Conservation (phyloP, 1,140 invertebrate species). For the Procambarus clarkii region DNA sequence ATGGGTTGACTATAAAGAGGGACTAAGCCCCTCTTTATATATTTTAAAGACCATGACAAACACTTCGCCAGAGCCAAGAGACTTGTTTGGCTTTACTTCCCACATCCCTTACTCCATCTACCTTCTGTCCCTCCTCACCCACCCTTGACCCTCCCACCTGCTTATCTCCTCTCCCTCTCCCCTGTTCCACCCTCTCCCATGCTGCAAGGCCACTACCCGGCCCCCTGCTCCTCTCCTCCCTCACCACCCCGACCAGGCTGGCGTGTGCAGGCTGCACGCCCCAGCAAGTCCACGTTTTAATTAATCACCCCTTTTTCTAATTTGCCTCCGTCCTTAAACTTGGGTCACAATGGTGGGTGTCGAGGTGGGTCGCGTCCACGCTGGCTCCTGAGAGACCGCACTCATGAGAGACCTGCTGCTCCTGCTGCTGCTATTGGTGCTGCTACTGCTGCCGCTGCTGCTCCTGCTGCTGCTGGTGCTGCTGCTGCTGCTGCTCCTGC, state of each 20-base stretch:
- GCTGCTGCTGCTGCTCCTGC: background rate
- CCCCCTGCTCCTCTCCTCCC: background rate
- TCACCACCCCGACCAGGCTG: background rate
- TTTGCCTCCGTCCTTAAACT: conserved; percentile 1
- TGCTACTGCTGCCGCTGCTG: no score
- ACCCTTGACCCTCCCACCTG: background rate
- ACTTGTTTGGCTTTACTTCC: background rate
- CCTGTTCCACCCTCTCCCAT: background rate
- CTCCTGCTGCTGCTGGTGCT: no score
- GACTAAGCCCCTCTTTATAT: no score
- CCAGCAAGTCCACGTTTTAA: conserved; percentile 11
- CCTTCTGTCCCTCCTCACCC: background rate
- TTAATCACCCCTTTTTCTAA: conserved; percentile 42
- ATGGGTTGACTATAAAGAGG: no score
- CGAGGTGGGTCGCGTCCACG: background rate
- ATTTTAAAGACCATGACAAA: no score
- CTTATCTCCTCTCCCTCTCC: background rate
- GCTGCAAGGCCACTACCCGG: no score
- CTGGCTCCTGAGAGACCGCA: background rate
- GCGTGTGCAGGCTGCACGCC: conserved; percentile 13
- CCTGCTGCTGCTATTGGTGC: background rate
- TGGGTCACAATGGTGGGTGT: background rate
- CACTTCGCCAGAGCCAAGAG: background rate
- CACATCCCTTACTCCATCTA: background rate
- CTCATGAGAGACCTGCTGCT: background rate